These are phyloP conservation scores for Brachionus calyciflorus DNA, from an alignment of 1,140 invertebrate genomes.

Conservation along the genomic window DNA sequence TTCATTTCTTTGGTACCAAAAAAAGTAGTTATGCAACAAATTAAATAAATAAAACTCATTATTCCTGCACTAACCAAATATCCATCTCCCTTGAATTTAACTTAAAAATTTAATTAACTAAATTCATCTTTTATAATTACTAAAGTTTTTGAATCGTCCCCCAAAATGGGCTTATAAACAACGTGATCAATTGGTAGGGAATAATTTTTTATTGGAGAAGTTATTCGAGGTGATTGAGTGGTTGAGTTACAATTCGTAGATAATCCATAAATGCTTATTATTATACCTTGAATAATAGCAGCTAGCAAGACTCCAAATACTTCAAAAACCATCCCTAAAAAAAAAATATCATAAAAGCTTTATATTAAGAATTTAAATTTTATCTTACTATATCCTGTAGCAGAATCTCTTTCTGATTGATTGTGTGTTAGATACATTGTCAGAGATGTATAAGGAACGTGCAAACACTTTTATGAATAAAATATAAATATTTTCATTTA, in stretches of 20 bases:
- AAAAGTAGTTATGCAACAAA: constrained; percentile 52
- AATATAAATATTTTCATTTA: too few relatives aligned
- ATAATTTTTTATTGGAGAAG: neutral
- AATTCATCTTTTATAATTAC: neutral
- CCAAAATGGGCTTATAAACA: neutral
- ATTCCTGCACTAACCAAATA: constrained; percentile 52
- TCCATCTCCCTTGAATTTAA: neutral
- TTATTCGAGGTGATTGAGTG: neutral
- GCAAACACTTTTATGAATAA: constrained; percentile 51
- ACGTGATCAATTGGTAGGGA: neutral
- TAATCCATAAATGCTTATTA: constrained; percentile 50
- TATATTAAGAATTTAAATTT: neutral
- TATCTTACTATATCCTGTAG: constrained; percentile 54
- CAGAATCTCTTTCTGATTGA: constrained; percentile 54
- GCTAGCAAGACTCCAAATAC: constrained; percentile 53
- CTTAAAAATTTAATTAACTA: neutral
- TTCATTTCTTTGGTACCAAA: constrained; percentile 54
- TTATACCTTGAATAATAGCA: constrained; percentile 52
- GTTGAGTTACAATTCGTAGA: neutral
- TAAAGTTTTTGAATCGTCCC: neutral
- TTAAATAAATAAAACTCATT: constrained; percentile 52
- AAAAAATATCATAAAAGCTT: neutral
- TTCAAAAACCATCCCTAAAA: constrained; percentile 56
- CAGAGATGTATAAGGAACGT: constrained; percentile 57
- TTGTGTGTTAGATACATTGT: constrained; percentile 55